phyloP scores from a whole-genome alignment of 2,888 invertebrate genomes.

The Conchocele bisecta region DNA sequence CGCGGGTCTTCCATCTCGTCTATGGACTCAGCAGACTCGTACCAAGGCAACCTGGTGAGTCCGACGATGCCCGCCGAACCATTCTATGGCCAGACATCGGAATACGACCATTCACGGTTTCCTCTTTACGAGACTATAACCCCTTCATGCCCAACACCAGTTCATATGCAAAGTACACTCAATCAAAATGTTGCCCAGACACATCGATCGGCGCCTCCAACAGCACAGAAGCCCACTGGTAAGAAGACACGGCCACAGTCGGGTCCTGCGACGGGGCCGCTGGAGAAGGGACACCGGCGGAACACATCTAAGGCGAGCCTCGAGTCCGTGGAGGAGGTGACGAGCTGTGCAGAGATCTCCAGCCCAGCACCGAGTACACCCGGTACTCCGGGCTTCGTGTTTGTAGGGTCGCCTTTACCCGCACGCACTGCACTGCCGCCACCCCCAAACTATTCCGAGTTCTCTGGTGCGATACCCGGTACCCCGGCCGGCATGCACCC shows the following conservation, averaged over 20 bases:
- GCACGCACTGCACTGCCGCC: slow-evolving; percentile 21
- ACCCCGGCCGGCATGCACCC: slow-evolving; percentile 11
- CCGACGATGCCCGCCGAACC: slow-evolving; percentile 29
- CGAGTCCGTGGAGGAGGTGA: slow-evolving; percentile 53
- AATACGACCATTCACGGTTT: slow-evolving; percentile 21
- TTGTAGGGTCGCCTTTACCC: slow-evolving; percentile 49
- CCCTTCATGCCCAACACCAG: slow-evolving; percentile 5
- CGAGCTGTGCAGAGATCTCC: slow-evolving; percentile 12
- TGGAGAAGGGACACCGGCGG: slow-evolving; percentile 50
- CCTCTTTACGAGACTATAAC: slow-evolving; percentile 33
- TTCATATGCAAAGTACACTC: slow-evolving; percentile 12
- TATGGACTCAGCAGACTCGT: slow-evolving; percentile 43
- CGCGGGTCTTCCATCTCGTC: slow-evolving; percentile 55
- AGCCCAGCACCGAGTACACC: slow-evolving; percentile 28
- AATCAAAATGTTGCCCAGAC: not conserved
- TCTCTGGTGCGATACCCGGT: not conserved
- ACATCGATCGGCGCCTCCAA: slow-evolving; percentile 52
- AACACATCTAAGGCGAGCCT: slow-evolving; percentile 55
- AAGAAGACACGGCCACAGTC: slow-evolving; percentile 46
- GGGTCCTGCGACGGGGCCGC: slow-evolving; percentile 24
- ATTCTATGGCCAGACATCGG: slow-evolving; percentile 5
- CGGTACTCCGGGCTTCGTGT: slow-evolving; percentile 25
- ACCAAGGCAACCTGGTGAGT: slow-evolving; percentile 27
- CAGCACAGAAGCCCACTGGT: slow-evolving; percentile 53
- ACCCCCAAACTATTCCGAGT: not conserved